Evolutionary conservation across 1,140 invertebrate species (phyloP).

Genomic region (Platorchestia sp.): DNA sequence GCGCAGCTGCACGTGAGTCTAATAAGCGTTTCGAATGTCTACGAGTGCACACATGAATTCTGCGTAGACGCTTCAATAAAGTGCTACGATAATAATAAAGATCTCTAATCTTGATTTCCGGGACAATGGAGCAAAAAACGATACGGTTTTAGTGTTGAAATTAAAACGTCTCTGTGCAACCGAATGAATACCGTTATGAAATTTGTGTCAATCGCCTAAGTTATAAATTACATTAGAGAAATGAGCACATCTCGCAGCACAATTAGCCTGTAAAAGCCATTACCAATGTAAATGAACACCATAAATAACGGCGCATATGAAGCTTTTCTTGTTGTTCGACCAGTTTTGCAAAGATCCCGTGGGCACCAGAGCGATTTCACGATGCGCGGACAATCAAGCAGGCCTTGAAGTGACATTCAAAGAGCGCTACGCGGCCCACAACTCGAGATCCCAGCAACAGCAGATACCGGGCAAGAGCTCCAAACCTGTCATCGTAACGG

Average conservation of each 20-base stretch:
- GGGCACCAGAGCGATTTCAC: slow-evolving; percentile 52
- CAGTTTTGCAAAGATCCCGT: slow-evolving; percentile 1
- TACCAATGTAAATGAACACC: not conserved
- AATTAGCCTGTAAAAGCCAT: no score
- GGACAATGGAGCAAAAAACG: not conserved
- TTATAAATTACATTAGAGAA: no score
- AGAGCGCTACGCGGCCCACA: slow-evolving; percentile 60
- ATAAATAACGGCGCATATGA: not conserved
- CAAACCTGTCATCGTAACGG: slow-evolving; percentile 15
- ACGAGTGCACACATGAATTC: not conserved
- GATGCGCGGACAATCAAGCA: slow-evolving; percentile 61
- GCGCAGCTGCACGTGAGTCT: slow-evolving; percentile 74
- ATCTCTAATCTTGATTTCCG: not conserved
- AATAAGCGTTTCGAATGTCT: not conserved
- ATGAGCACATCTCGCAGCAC: no score
- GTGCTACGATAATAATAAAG: no score
- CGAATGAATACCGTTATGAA: not conserved
- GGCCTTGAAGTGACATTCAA: slow-evolving; percentile 64
- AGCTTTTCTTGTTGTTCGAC: not conserved
- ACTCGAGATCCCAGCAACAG: slow-evolving; percentile 63
- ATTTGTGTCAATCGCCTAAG: no score
- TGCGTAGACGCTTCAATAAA: no score
- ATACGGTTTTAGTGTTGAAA: not conserved
- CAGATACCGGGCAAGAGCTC: slow-evolving; percentile 56
- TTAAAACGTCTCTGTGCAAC: not conserved